These are phyloP conservation scores for Protobothrops mucrosquamatus DNA, from an alignment of 2,113 vertebrate species.

Conservation along the genomic window DNA sequence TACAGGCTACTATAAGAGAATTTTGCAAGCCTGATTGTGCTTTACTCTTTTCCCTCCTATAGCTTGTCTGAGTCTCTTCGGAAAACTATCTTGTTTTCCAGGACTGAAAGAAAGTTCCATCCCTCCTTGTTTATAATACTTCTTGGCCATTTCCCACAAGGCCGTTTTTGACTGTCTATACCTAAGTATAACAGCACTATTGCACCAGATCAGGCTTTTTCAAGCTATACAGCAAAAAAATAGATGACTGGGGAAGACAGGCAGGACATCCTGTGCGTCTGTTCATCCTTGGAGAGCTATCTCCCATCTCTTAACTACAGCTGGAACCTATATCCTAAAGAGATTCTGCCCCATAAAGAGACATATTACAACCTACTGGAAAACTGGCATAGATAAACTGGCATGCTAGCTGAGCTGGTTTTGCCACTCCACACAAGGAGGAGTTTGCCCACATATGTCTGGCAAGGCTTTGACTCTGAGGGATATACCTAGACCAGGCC, in stretches of 20 bases:
- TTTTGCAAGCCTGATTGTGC: background rate
- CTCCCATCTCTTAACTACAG: background rate
- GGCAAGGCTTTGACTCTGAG: background rate
- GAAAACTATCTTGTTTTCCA: background rate
- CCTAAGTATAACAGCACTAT: background rate
- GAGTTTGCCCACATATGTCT: background rate
- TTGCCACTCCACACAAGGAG: background rate
- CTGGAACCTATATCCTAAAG: background rate
- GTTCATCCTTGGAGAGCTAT: background rate
- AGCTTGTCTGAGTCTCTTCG: background rate
- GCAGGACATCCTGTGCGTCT: background rate
- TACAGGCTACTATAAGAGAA: background rate
- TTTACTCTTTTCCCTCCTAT: background rate
- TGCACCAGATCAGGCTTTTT: background rate
- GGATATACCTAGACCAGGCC: background rate
- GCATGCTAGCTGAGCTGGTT: background rate
- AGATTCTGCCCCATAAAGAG: background rate
- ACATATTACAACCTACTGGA: background rate
- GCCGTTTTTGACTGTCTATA: background rate
- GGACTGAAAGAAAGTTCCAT: background rate
- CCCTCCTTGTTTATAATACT: background rate
- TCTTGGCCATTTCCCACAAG: background rate
- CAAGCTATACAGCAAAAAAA: background rate
- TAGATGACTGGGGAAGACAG: background rate
- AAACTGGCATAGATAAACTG: background rate